Base-by-base conservation (phyloP, 2,888 invertebrate genomes). In the Leucoma salicis region DNA sequence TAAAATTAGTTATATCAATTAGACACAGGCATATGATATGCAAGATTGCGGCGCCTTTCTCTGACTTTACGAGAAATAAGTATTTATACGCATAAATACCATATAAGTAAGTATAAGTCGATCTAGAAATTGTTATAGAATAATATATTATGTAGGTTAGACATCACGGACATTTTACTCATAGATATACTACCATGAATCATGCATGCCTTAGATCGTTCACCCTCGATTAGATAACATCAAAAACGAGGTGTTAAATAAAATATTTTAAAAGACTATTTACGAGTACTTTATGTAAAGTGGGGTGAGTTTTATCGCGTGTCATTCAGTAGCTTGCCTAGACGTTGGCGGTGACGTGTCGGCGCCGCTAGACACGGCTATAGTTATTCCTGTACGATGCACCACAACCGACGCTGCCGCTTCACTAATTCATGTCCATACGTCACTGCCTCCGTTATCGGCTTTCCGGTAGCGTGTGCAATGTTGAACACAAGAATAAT, bases 401-500 rank as follows among this genome's bases (percentile, higher is more conserved):
- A 62, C 43, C 46, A 12, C 34, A 35, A 37, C 39, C 31, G n/a
- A n/a, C n/a, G n/a, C n/a, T 46, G 47, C 49, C 46, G 57, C 50
- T 47, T 49, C 47, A 58, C 59, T 65, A 69, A 67, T 68, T 70
- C 67, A 68, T 59, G 68, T 65, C 58, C 53, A 66, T 68, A 72
- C 66, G 63, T 70, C 72, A 63, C 72, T 63, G 63, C 60, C 54
- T 58, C 51, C 49, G 56, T 65, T 80, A 80, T 79, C 78, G 48
- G 45, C 51, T 63, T 76, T 76, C 78, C 80, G 64, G 61, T 75
- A 57, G 73, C 73, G 71, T 71, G 71, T 68, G 63, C 64, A 60
- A 60, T 54, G 46, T 57, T 46, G 46, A n/a, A 48, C 47, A 47
- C 59, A 53, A 53, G 40, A 46, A 61, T 65, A 63, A 66, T 71